Evolutionary conservation across 1,140 invertebrate species (phyloP).

Genomic region (Heterodera carotae): DNA sequence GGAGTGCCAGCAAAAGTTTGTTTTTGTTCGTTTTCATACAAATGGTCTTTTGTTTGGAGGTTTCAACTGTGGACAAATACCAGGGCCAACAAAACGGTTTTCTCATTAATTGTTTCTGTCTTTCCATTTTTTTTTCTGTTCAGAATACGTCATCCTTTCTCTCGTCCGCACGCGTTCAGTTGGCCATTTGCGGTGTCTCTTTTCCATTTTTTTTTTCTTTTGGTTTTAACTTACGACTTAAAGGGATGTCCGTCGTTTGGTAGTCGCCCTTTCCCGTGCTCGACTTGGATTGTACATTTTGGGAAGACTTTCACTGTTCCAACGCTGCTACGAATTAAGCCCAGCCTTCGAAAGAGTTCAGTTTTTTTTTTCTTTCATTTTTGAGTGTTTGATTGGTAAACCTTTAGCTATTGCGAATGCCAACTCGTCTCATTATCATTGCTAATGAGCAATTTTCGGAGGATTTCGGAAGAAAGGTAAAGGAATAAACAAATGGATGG

Average conservation of each 20-base stretch:
- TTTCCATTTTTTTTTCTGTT: not conserved
- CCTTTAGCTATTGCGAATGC: conserved; percentile 44
- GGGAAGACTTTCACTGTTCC: conserved; percentile 85
- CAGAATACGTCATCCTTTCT: conserved; percentile 87
- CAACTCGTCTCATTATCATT: conserved; percentile 52
- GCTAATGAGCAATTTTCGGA: conserved; percentile 49
- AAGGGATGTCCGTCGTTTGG: conserved; percentile 89
- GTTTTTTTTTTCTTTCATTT: conserved; percentile 15
- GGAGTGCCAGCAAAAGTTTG: conserved; percentile 86
- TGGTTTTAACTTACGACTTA: conserved; percentile 34
- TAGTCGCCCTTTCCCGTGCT: conserved; percentile 96
- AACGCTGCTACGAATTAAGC: conserved; percentile 92
- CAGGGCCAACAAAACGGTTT: conserved; percentile 94
- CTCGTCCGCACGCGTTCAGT: conserved; percentile 92
- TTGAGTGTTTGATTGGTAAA: not conserved
- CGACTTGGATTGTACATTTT: conserved; percentile 96
- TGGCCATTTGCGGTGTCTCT: conserved; percentile 78
- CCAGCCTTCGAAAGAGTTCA: conserved; percentile 85
- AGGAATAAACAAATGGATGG: too few species aligned
- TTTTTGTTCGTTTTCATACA: conserved; percentile 6
- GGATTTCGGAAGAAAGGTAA: conserved; percentile 29
- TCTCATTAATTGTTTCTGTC: not conserved
- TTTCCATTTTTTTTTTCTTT: conserved; percentile 31
- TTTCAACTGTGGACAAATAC: conserved; percentile 93
- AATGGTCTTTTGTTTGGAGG: conserved; percentile 61